Percentiles rank a stretch among this genome's conserved stretches.
phyloP scores from a whole-genome alignment of 2,888 invertebrate genomes.

The Branchellion lobata region DNA sequence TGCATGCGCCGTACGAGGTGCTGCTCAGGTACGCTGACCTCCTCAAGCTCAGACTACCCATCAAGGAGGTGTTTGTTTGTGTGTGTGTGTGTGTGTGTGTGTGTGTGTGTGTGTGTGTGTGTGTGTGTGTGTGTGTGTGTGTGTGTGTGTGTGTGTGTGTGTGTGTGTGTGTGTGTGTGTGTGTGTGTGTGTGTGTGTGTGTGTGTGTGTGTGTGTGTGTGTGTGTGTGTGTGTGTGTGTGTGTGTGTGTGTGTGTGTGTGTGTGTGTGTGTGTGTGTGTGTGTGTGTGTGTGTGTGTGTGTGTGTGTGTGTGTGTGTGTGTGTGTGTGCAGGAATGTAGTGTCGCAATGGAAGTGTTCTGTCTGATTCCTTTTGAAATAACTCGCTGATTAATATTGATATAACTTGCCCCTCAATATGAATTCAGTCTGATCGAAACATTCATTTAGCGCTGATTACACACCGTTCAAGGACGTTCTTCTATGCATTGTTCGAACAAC shows the following conservation, averaged over 20 bases:
- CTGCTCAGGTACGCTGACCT: slow-evolving; percentile 85
- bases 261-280: slow-evolving; percentile 28
- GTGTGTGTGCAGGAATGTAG: not conserved
- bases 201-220: slow-evolving; percentile 30
- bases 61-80: slow-evolving; percentile 75
- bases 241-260: slow-evolving; percentile 20
- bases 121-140: slow-evolving; percentile 29
- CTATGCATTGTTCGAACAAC: too few species aligned
- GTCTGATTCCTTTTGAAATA: too few species aligned
- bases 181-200: slow-evolving; percentile 28
- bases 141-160: slow-evolving; percentile 29
- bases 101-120: slow-evolving; percentile 29
- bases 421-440: too few species aligned
- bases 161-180: slow-evolving; percentile 32
- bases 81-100: slow-evolving; percentile 21
- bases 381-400: too few species aligned
- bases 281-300: slow-evolving; percentile 33
- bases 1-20: slow-evolving; percentile 81
- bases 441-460: too few species aligned
- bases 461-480: too few species aligned
- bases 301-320: slow-evolving; percentile 21
- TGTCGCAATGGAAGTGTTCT: too few species aligned
- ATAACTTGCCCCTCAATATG: too few species aligned
- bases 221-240: slow-evolving; percentile 22
- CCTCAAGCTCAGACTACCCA: slow-evolving; percentile 86